Base-by-base conservation (phyloP, 2,888 invertebrate species). In the Lasioglossum malachurum region DNA sequence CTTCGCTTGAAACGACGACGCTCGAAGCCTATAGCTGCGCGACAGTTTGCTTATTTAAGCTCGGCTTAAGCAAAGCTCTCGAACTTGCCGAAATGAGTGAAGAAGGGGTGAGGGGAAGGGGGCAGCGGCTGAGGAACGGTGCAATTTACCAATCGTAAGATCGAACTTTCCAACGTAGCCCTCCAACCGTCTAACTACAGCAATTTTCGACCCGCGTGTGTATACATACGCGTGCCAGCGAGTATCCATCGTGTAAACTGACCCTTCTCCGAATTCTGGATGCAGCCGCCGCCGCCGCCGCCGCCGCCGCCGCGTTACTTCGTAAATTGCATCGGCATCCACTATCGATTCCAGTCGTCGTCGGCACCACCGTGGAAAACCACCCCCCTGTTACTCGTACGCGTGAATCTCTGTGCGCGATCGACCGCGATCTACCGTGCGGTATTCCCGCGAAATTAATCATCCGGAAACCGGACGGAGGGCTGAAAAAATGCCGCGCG, bases 41-140 rank as follows among this genome's bases (percentile, higher is more conserved):
- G 91, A 91, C 91, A 91, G 91, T 91, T 91, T 91, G 91, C 91
- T 91, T 91, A 91, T 91, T 91, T 91, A 91, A 91, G 91, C 91
- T 89, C 87, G 89, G 91, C 91, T 91, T 91, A 91, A 89, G 91
- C 90, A 89, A 91, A 91, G 89, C 91, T 85, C 75, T 53, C 74
- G 64, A 83, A 83, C 83, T 86, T 67, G 79, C 49, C 82, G 84
- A 75, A 89, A 86, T 76, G 82, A 79, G 86, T 67, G 74, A 82
- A 83, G 82, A 82, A 77, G 71, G 69, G 72, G 35, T 71, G 49
- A 73, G 31, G 31, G 5, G 12, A 4, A 0, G 19, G 14, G 19
- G 31, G 7, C 8, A 5, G 64, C 7, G 64, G 38, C 81, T 86
- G 78, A 76, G 69, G 83, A 75, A 73, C 67, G 80, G 77, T 80